Base-by-base conservation (phyloP, 1,140 invertebrate genomes). In the Aphidius ervi region DNA sequence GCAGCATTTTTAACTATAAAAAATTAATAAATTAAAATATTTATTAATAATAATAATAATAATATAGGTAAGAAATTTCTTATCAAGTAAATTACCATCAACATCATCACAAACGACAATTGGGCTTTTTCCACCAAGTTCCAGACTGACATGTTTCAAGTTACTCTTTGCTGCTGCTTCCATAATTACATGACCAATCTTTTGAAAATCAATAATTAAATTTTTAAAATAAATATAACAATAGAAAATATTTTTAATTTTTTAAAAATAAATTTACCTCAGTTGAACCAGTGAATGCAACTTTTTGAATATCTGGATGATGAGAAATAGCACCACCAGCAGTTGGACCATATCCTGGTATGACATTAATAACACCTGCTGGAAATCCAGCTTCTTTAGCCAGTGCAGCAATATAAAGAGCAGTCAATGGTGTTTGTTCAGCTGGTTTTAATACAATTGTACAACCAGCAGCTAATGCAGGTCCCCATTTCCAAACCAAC, bases 341-440 rank as follows among this genome's bases (percentile, higher is more conserved):
- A 1, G 88, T 90, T 4, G 87, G 87, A 2, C 92, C 92, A 74
- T 86, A 92, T 0, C 94, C 94, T 31, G 89, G 85, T 5, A 96
- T 78, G 37, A 96, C 82, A 74, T 95, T 96, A 4, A 96, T 79
- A 0, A 96, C 94, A 56, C 94, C 94, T 9, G 85, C 75, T 1
- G 94, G 94, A 72, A 95, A 92, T 16, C 94, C 94, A 54, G 92
- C 87, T 77, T 98, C 94, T 72, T 88, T 89, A 23, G 84, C 74
- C 1, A 98, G 78, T 1, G 88, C 82, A 9, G 88, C 94, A 37
- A 94, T 73, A 65, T 90, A 87, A 1, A 97, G 77, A 1, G 94
- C 92, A 4, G 88, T 91, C 0, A 98, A 78, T 1, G 95, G 95
- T 0, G 96, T 98, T 77, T 97, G 94, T 75, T 98, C 95, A 0